phyloP scores from a whole-genome alignment of 2,113 vertebrate genomes.

The Nycticebus coucang region DNA sequence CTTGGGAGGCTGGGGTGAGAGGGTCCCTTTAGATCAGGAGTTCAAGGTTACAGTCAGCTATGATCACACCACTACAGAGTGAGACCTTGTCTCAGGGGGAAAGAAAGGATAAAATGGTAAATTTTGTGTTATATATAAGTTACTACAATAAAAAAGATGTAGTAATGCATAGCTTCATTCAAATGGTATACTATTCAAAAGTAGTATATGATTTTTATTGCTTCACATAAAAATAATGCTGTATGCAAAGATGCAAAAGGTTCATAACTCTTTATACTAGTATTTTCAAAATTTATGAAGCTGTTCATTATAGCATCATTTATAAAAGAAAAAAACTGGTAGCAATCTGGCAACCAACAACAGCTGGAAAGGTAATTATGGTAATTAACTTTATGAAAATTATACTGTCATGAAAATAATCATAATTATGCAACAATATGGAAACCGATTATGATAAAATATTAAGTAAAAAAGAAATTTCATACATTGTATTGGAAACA shows the following conservation, averaged over 20 bases:
- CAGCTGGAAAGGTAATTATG: neutral
- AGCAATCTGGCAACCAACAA: slow-evolving; percentile 1
- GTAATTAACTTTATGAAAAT: neutral
- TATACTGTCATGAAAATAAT: slow-evolving; percentile 27
- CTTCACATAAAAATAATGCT: slow-evolving; percentile 17
- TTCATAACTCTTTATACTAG: neutral
- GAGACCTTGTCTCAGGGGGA: too few relatives aligned
- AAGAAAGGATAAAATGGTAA: neutral
- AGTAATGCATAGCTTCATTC: neutral
- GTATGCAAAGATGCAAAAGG: neutral
- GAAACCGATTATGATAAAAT: neutral
- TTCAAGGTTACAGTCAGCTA: too few relatives aligned
- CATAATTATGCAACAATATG: neutral
- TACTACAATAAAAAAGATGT: neutral
- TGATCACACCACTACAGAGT: too few relatives aligned
- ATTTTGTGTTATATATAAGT: neutral
- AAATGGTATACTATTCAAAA: neutral
- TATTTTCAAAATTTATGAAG: neutral
- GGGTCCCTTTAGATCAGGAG: too few relatives aligned
- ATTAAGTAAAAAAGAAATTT: slow-evolving; percentile 1
- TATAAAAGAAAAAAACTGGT: neutral
- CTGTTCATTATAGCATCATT: neutral
- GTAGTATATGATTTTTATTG: neutral
- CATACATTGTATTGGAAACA: neutral
- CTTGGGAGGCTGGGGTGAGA: too few relatives aligned